Conservation (phyloP, 2,888 invertebrate genomes). For the Osedax frankpressi region DNA sequence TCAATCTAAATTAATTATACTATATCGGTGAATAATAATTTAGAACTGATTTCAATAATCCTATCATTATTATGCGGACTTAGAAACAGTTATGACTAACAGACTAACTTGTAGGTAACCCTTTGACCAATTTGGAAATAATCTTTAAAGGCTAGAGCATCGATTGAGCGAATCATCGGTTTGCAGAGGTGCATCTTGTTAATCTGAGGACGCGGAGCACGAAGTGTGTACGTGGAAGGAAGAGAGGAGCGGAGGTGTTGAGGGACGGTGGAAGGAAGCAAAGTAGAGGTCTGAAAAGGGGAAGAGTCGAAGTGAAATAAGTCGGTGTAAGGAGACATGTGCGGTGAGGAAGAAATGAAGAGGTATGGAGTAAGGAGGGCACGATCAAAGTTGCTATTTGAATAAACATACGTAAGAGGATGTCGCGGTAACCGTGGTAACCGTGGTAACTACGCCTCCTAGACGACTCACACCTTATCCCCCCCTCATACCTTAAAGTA, state of each 20-base stretch:
- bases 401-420: too few relatives aligned
- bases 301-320: background rate
- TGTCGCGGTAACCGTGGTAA: background rate
- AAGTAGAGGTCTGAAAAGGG: background rate
- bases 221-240: background rate
- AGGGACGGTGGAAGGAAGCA: background rate
- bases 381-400: too few relatives aligned
- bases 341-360: too few relatives aligned
- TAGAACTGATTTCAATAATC: too few relatives aligned
- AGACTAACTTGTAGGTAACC: constrained; percentile 68
- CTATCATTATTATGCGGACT: too few relatives aligned
- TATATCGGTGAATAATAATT: too few relatives aligned
- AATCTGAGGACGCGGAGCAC: constrained; percentile 41
- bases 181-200: constrained; percentile 56
- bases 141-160: constrained; percentile 76
- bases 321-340: too few relatives aligned
- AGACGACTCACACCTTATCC: too few relatives aligned
- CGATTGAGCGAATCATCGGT: constrained; percentile 88
- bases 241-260: background rate
- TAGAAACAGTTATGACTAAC: too few relatives aligned
- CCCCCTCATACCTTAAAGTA: constrained; percentile 89
- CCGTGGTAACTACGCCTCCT: constrained; percentile 47
- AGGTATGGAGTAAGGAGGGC: too few relatives aligned
- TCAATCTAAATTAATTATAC: too few relatives aligned
- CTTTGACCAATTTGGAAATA: constrained; percentile 79